Percentiles rank a stretch among this genome's conserved stretches.
Evolutionary conservation across 2,888 invertebrate genomes (phyloP).

Genomic region (Salticus scenicus): DNA sequence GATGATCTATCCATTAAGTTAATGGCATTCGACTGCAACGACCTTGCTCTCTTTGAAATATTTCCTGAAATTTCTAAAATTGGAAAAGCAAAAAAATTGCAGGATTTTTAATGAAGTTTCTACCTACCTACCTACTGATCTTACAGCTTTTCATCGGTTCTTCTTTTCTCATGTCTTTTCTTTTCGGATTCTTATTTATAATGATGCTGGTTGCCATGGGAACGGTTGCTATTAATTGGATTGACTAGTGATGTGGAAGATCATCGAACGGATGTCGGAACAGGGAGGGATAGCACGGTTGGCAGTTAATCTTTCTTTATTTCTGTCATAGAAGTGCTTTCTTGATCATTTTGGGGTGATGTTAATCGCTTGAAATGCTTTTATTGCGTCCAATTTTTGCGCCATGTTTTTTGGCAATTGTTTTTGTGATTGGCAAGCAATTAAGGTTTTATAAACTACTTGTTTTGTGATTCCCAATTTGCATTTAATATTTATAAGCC

Average conservation of each 20-base stretch:
- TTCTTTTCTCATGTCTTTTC: neutral
- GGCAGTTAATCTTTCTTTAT: neutral
- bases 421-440: neutral
- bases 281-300: neutral
- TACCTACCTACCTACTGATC: neutral
- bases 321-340: neutral
- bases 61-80: neutral
- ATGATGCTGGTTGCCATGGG: constrained; percentile 49
- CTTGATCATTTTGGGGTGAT: neutral
- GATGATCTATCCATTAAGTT: neutral
- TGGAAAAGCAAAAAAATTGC: neutral
- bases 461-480: no score
- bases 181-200: constrained; percentile 14
- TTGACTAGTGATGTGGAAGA: constrained; percentile 49
- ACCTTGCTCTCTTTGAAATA: neutral
- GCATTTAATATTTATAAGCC: no score
- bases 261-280: constrained; percentile 29
- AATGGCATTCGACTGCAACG: neutral
- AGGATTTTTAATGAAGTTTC: constrained; percentile 4
- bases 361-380: neutral
- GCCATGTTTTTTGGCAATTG: neutral
- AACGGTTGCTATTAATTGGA: constrained; percentile 59
- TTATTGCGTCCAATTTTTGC: neutral
- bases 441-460: neutral
- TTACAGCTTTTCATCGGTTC: neutral